phyloP scores from a whole-genome alignment of 1,140 invertebrate species.

The Cardiocondyla obscurior region DNA sequence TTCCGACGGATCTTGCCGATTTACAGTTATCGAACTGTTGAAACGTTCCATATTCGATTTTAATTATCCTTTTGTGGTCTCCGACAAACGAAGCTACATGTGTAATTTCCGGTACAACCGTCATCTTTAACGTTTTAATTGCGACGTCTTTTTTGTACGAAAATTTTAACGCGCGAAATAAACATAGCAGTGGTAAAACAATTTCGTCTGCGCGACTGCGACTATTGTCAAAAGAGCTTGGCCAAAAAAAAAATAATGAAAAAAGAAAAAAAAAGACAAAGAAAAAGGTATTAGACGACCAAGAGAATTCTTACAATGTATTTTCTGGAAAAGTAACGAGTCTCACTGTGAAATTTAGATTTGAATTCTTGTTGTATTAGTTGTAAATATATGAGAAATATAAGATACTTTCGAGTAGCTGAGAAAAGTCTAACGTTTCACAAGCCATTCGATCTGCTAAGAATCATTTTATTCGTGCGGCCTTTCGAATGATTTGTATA shows the following conservation, averaged over 20 bases:
- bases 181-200: conserved; percentile 23
- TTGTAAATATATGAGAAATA: conserved; percentile 60
- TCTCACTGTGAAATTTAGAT: conserved; percentile 54
- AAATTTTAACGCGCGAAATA: conserved; percentile 53
- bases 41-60: conserved; percentile 28
- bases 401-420: conserved; percentile 50
- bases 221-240: conserved; percentile 60
- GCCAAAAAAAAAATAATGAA: conserved; percentile 44
- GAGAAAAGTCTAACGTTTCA: conserved; percentile 58
- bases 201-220: conserved; percentile 48
- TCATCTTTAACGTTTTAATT: conserved; percentile 52
- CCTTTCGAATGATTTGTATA: conserved; percentile 63
- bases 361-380: conserved; percentile 60
- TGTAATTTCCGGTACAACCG: conserved; percentile 33
- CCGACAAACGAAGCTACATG: conserved; percentile 41
- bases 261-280: too few relatives aligned
- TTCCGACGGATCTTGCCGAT: conserved; percentile 29
- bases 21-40: conserved; percentile 23
- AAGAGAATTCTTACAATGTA: conserved; percentile 53
- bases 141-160: conserved; percentile 42
- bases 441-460: conserved; percentile 58
- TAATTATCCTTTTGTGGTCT: conserved; percentile 28
- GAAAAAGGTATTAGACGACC: conserved; percentile 55
- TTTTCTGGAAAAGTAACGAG: conserved; percentile 48
- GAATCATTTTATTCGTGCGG: conserved; percentile 60